Conservation (phyloP, 2,797 vertebrate genomes). For the Synaphobranchus kaupii region DNA sequence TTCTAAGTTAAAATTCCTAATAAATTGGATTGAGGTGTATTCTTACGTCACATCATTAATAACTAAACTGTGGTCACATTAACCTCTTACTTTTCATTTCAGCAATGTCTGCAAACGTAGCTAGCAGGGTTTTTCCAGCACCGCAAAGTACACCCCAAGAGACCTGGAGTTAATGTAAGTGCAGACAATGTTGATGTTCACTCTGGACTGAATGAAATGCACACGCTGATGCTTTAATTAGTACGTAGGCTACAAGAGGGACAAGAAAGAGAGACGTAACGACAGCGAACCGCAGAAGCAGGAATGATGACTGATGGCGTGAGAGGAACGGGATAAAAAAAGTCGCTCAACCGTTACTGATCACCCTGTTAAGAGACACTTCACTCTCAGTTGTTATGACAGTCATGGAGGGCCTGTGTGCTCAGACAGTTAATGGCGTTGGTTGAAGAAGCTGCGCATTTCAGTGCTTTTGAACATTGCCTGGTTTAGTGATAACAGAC, state of each 20-base stretch:
- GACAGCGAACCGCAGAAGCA: background rate
- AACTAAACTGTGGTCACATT: background rate
- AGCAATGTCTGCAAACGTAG: background rate
- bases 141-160: too few species aligned
- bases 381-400: background rate
- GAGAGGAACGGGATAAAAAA: background rate
- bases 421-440: background rate
- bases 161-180: background rate
- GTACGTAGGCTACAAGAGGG: background rate
- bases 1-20: background rate
- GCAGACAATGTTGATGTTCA: background rate
- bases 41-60: background rate
- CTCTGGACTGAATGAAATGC: background rate
- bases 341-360: background rate
- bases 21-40: background rate
- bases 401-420: background rate
- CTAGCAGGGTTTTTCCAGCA: background rate
- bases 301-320: background rate
- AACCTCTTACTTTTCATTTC: background rate
- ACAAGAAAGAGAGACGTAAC: background rate
- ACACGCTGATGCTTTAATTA: background rate
- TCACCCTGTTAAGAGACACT: background rate
- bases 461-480: background rate
- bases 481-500: background rate
- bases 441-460: background rate